phyloP scores from a whole-genome alignment of 2,888 invertebrate genomes.

The Catocala nupta region DNA sequence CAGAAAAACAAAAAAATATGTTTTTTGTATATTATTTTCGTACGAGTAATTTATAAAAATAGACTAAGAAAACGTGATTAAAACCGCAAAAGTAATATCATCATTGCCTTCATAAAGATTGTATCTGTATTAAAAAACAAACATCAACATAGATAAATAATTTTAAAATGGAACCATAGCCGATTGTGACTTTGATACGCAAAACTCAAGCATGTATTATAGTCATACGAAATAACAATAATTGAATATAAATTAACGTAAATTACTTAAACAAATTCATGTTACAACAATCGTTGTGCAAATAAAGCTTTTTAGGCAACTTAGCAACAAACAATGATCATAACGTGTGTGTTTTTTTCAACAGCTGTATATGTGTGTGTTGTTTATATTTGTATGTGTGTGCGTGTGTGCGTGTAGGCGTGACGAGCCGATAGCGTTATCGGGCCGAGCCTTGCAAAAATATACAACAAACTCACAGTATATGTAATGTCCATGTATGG shows the following conservation, averaged over 20 bases:
- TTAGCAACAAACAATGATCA: constrained; percentile 70
- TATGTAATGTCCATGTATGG: constrained; percentile 38
- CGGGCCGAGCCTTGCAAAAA: constrained; percentile 83
- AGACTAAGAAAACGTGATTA: too few relatives aligned
- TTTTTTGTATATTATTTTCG: too few relatives aligned
- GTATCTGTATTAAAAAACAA: too few relatives aligned
- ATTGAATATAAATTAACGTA: constrained; percentile 41
- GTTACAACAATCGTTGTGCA: constrained; percentile 17
- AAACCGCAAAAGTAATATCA: too few relatives aligned
- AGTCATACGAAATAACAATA: constrained; percentile 16
- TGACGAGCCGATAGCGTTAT: constrained; percentile 82
- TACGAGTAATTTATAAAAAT: too few relatives aligned
- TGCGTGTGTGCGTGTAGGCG: constrained; percentile 76
- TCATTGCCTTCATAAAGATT: too few relatives aligned
- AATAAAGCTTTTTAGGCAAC: constrained; percentile 66
- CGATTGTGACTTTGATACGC: too few relatives aligned
- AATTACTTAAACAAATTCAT: constrained; percentile 25
- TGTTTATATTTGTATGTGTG: constrained; percentile 39
- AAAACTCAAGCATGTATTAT: too few relatives aligned
- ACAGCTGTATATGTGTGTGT: constrained; percentile 16
- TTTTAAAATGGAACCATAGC: too few relatives aligned
- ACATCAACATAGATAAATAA: too few relatives aligned
- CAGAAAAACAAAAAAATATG: too few relatives aligned
- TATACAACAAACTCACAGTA: constrained; percentile 80
- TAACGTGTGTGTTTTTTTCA: constrained; percentile 56